Conservation (phyloP, 2,888 invertebrate genomes). For the Argyra leucocephala region DNA sequence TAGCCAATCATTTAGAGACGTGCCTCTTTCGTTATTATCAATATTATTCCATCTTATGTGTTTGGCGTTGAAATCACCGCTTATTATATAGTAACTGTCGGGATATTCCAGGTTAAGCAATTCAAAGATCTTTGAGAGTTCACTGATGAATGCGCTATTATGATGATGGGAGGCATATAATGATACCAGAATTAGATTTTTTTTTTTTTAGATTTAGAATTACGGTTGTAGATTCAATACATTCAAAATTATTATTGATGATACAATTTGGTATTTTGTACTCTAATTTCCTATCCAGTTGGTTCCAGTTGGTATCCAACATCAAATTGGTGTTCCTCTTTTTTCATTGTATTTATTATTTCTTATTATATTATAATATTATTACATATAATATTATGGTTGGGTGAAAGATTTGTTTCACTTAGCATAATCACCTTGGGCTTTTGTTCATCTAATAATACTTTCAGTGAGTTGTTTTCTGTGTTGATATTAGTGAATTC, state of each 20-base stretch:
- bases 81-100: not conserved
- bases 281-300: no score
- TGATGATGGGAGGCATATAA: not conserved
- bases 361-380: not conserved
- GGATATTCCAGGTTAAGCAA: not conserved
- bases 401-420: not conserved
- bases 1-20: not conserved
- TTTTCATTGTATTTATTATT: not conserved
- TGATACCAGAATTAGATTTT: not conserved
- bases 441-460: not conserved
- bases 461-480: not conserved
- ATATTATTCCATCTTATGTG: not conserved
- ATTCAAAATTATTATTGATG: not conserved
- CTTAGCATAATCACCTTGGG: not conserved
- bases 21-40: not conserved
- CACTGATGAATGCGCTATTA: not conserved
- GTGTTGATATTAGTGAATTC: not conserved
- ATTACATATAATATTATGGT: not conserved
- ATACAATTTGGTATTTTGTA: no score
- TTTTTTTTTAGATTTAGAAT: not conserved
- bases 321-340: not conserved
- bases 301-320: no score
- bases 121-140: not conserved
- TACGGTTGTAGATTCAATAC: not conserved
- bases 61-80: not conserved